Conservation (phyloP, 1,140 invertebrate species). For the Scaptomyza hsui region DNA sequence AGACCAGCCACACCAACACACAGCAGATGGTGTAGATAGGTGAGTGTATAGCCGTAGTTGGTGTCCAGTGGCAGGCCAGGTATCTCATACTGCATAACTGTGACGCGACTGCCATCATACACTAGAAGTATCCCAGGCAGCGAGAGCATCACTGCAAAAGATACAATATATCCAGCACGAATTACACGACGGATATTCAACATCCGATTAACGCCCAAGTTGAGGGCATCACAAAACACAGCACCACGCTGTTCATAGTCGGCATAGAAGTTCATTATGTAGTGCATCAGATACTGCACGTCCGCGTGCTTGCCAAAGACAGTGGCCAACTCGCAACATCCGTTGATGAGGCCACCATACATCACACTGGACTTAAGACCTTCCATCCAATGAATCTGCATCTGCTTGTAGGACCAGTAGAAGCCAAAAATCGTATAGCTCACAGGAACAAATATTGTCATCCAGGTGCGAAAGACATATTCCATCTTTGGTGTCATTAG, state of each 20-base stretch:
- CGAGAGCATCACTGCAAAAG: conserved; percentile 36
- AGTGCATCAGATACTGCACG: conserved; percentile 25
- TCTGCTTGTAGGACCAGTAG: conserved; percentile 26
- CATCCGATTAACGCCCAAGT: conserved; percentile 45
- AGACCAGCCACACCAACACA: conserved; percentile 38
- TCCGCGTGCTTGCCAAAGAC: conserved; percentile 30
- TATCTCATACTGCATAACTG: conserved; percentile 47
- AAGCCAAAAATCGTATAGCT: conserved; percentile 43
- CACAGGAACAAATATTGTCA: conserved; percentile 23
- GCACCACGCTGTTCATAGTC: conserved; percentile 37
- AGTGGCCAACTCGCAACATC: conserved; percentile 29
- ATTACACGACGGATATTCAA: conserved; percentile 28
- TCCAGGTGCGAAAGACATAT: conserved; percentile 47
- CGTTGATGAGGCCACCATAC: conserved; percentile 44
- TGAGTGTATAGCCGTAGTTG: conserved; percentile 38
- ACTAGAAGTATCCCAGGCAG: conserved; percentile 24
- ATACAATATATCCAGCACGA: conserved; percentile 38
- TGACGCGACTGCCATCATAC: conserved; percentile 49
- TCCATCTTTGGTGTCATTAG: conserved; percentile 17
- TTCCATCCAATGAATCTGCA: conserved; percentile 39
- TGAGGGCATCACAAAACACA: conserved; percentile 4
- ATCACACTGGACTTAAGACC: conserved; percentile 48
- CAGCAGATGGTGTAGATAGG: conserved; percentile 48
- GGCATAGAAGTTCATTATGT: conserved; percentile 17
- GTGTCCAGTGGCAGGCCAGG: conserved; percentile 51